A percentile compares a stretch with the other conserved stretches of the same genome.
phyloP scores from a whole-genome alignment of 1,140 invertebrate genomes.

The Trialeurodes vaporariorum region DNA sequence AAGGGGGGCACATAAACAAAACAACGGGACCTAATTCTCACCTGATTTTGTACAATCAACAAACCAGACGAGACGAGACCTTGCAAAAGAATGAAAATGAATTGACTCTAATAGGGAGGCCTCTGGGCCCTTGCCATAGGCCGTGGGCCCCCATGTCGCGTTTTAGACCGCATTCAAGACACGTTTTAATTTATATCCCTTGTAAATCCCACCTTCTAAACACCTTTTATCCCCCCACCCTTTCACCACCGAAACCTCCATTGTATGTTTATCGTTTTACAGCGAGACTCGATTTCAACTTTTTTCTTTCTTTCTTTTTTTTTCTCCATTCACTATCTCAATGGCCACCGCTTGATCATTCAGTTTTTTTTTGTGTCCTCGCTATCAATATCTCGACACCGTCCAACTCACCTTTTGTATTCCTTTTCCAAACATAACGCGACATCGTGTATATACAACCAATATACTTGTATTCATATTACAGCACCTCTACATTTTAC shows the following conservation, averaged over 20 bases:
- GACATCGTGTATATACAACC: background rate
- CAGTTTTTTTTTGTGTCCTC: too few species aligned
- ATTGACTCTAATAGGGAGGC: background rate
- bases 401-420: background rate
- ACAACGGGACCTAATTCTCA: background rate
- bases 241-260: background rate
- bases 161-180: background rate
- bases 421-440: background rate
- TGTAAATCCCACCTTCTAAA: background rate
- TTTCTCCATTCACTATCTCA: too few species aligned
- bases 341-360: background rate
- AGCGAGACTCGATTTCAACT: background rate
- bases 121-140: too few species aligned
- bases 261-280: conserved; percentile 4
- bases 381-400: background rate
- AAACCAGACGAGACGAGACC: too few species aligned
- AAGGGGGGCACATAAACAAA: background rate
- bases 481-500: too few species aligned
- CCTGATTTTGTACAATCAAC: background rate
- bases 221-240: conserved; percentile 1
- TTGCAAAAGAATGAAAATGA: background rate
- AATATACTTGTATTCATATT: background rate
- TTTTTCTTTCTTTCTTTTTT: too few species aligned
- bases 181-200: background rate
- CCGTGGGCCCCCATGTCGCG: background rate